Evolutionary conservation across 2,888 invertebrate genomes (phyloP).

Genomic region (Catocala fraxini): DNA sequence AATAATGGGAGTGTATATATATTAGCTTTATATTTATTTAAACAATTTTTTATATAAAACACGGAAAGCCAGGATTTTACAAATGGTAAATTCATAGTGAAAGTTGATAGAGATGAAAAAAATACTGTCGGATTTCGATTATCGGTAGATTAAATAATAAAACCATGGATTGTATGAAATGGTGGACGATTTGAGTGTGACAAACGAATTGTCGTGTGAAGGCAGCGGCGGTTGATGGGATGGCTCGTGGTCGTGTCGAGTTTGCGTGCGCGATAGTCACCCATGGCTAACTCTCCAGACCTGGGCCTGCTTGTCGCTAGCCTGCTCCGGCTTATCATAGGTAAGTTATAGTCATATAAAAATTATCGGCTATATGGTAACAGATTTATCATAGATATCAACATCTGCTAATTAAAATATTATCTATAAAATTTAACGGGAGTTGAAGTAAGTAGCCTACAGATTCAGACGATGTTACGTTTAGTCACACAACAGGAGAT

Average conservation of each 20-base stretch:
- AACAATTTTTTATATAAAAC: conserved; percentile 1
- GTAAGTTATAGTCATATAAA: conserved; percentile 74
- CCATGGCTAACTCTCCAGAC: conserved; percentile 89
- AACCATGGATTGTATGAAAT: conserved; percentile 9
- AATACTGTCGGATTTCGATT: neutral
- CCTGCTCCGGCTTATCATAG: conserved; percentile 89
- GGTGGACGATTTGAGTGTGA: conserved; percentile 18
- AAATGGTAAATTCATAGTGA: neutral
- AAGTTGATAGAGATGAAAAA: conserved; percentile 7
- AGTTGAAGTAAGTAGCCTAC: no score
- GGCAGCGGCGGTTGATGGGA: conserved; percentile 65
- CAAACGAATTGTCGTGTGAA: conserved; percentile 41
- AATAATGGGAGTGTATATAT: no score
- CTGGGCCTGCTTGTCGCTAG: conserved; percentile 88
- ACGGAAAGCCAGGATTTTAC: neutral
- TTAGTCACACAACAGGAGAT: no score
- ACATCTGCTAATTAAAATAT: no score
- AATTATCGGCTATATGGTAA: neutral
- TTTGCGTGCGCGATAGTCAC: conserved; percentile 72
- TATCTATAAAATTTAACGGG: no score
- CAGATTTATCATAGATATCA: neutral
- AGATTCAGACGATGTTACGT: no score
- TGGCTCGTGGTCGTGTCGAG: conserved; percentile 71
- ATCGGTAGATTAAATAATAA: conserved; percentile 15
- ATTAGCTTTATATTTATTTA: no score